A percentile compares a stretch with the other conserved stretches of the same genome.
phyloP scores from a whole-genome alignment of 2,797 vertebrate genomes.

The Mus minutoides region DNA sequence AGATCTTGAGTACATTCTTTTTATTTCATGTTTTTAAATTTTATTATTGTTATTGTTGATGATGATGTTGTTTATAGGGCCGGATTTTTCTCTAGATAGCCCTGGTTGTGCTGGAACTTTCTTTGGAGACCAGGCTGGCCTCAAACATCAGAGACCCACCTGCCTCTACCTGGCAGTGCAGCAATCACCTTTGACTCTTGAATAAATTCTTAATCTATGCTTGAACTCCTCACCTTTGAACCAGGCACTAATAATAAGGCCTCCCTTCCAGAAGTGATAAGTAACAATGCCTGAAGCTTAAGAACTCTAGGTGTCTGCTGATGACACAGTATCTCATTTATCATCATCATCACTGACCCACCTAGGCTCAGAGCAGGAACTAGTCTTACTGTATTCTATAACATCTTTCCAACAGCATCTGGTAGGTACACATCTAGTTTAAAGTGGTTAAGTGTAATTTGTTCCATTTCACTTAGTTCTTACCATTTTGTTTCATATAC shows the following conservation, averaged over 20 bases:
- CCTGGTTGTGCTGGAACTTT: background rate
- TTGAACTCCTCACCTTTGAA: conserved; percentile 21
- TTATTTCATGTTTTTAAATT: too few species aligned
- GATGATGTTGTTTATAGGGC: background rate
- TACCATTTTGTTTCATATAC: background rate
- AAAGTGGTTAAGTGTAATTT: background rate
- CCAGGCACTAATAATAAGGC: background rate
- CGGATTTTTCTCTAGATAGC: background rate
- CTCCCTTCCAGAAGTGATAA: background rate
- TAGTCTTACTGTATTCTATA: background rate
- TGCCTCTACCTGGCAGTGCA: background rate
- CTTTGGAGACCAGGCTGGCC: background rate
- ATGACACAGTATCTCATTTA: background rate
- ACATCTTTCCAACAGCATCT: background rate
- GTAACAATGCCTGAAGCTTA: background rate
- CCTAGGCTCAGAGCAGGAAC: background rate
- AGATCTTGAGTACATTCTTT: background rate
- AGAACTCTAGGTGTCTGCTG: background rate
- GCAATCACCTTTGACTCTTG: background rate
- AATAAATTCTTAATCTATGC: background rate
- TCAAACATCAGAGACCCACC: background rate
- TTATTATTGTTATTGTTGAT: background rate
- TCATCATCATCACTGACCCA: background rate
- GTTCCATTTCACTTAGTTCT: conserved; percentile 35
- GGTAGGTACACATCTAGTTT: background rate